Conservation (phyloP, 2,113 vertebrate species). For the Mesembrinibis cayennensis region DNA sequence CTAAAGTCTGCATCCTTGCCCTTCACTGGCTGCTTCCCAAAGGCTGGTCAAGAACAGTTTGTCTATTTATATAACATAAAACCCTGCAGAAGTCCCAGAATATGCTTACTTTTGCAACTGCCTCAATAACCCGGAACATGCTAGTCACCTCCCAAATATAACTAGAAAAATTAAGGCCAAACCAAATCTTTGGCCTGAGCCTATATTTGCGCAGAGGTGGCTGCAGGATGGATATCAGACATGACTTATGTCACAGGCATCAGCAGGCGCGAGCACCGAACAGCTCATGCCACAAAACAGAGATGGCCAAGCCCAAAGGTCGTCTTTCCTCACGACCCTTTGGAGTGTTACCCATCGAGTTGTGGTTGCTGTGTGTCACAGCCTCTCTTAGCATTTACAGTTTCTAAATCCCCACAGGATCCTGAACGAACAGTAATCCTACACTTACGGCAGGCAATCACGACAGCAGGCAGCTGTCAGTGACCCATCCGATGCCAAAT, state of each 20-base stretch:
- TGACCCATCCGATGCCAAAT: accelerated
- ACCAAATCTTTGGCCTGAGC: background rate
- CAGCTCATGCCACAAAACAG: background rate
- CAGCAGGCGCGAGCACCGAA: accelerated
- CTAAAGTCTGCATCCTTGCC: background rate
- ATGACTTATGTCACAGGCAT: accelerated
- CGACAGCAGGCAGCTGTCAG: accelerated
- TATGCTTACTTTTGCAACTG: background rate
- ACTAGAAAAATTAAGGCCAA: background rate
- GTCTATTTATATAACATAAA: background rate
- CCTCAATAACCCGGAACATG: background rate
- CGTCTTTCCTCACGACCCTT: accelerated
- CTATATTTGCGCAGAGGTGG: background rate
- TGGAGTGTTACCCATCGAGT: accelerated
- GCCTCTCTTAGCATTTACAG: background rate
- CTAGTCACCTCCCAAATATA: background rate
- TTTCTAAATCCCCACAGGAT: background rate
- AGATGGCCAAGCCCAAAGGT: background rate
- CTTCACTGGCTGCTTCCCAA: background rate
- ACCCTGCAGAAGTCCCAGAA: background rate
- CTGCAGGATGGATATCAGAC: background rate
- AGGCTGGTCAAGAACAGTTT: background rate
- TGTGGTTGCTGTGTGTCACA: accelerated
- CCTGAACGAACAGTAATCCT: accelerated
- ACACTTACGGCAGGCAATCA: too few relatives aligned